Evolutionary conservation across 2,113 vertebrate genomes (phyloP), one percentile per base, ranked within the genome.

Genomic region (Muntiacus reevesi): DNA sequence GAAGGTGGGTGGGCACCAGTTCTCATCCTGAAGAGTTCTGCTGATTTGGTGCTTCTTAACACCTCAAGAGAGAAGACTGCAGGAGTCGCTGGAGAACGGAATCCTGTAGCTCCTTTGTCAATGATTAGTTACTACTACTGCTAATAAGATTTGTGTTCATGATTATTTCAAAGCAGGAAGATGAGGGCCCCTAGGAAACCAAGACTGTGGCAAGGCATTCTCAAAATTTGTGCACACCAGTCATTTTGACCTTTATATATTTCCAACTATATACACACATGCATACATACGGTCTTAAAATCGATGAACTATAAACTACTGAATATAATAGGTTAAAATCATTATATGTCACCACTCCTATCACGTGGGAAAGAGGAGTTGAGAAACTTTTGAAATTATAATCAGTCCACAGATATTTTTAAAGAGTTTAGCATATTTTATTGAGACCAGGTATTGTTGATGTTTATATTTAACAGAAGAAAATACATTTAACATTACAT

Each of bases 101-200:
- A n/a, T 62, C 47, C 14, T 85, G 45, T 3, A 10, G 6, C 23
- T 92, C 13, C 45, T 55, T 59, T 79, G 28, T 27, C 43, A 81
- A 36, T 87, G 85, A 76, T 78, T 84, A 94, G 52, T 23, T 40
- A 23, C n/a, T 7, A 2, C 30, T 50, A 27, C 55, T 82, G 52
- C 7, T 45, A 64, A 2, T 12, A 40, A 62, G 10, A 87, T 67
- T 43, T 95, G 27, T 90, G 19, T 57, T 89, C 57, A 59, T 8
- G 4, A 11, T 90, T 87, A 23, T 62, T 89, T 89, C 60, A 87
- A 86, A 95, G 94, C 82, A 97, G n/a, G 30, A 96, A 78, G 36
- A 47, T 2, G 6, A 45, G 28, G 10, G 6, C 3, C 23, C 19
- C 47, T 71, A 78, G n/a, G 23, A 96, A 95, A 64, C 25, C 71